phyloP scores from a whole-genome alignment of 2,888 invertebrate species.

The Lithophane semibrunnea region DNA sequence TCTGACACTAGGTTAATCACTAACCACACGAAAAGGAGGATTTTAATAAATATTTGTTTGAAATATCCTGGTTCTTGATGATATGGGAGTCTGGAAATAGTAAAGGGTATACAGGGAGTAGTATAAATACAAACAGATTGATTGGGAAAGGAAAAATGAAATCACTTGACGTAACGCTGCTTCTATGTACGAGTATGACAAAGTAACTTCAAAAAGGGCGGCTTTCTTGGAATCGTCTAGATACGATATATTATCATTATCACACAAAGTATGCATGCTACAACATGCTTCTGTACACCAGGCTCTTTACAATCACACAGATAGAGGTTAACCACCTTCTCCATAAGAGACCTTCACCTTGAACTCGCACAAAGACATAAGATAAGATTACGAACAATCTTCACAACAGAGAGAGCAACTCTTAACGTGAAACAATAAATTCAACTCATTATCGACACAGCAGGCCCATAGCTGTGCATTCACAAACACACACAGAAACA shows the following conservation, averaged over 20 bases:
- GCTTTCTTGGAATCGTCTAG: too few relatives aligned
- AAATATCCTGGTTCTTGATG: not conserved
- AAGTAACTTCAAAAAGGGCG: too few relatives aligned
- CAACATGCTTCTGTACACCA: not conserved
- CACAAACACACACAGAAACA: conserved; percentile 66
- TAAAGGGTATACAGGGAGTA: not conserved
- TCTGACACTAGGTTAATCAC: too few relatives aligned
- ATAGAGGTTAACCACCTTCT: conserved; percentile 17
- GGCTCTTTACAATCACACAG: not conserved
- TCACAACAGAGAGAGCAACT: conserved; percentile 24
- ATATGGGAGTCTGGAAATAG: not conserved
- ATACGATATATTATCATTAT: too few relatives aligned
- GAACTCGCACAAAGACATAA: conserved; percentile 15
- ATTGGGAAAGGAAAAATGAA: not conserved
- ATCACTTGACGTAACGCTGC: not conserved
- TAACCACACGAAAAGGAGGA: not conserved
- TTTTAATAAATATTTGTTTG: not conserved
- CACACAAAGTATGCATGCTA: not conserved
- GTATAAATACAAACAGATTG: not conserved
- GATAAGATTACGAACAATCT: conserved; percentile 29
- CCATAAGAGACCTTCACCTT: conserved; percentile 40
- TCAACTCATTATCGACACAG: conserved; percentile 47
- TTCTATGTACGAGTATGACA: not conserved
- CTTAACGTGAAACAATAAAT: conserved; percentile 39
- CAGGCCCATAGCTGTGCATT: conserved; percentile 55